These are phyloP conservation scores for Pseudocheirus occidentalis DNA, from an alignment of 2,797 vertebrate species.

Conservation along the genomic window DNA sequence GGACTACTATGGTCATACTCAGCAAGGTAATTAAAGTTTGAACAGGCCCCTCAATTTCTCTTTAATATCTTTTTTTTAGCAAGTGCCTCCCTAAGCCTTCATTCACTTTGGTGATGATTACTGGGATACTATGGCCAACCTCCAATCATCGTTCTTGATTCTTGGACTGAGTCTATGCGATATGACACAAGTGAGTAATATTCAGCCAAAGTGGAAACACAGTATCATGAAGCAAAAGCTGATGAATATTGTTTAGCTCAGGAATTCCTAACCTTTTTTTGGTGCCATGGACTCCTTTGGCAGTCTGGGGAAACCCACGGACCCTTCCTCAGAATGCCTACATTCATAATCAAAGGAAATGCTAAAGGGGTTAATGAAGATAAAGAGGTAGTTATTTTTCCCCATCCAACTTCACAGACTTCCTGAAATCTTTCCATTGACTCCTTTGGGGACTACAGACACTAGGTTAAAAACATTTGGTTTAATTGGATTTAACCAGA, in stretches of 20 bases:
- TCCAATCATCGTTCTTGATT: not conserved
- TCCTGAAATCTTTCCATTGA: not conserved
- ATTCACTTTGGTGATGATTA: not conserved
- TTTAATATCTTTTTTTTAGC: not conserved
- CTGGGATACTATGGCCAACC: not conserved
- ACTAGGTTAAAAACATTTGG: not conserved
- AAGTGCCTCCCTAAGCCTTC: not conserved
- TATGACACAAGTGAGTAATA: not conserved
- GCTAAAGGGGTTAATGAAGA: not conserved
- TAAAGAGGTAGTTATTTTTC: not conserved
- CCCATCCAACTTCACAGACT: not conserved
- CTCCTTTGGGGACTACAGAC: fast-evolving
- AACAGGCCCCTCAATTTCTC: not conserved
- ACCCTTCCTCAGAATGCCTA: not conserved
- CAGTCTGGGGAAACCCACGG: not conserved
- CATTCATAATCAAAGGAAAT: not conserved
- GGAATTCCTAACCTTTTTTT: not conserved
- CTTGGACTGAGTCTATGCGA: not conserved
- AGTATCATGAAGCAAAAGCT: not conserved
- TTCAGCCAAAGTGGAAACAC: not conserved
- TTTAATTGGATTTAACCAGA: not conserved
- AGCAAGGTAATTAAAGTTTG: not conserved
- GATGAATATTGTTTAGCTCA: not conserved
- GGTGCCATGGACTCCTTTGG: not conserved
- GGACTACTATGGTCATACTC: too few species aligned